Conservation (phyloP, 2,888 invertebrate genomes). For the Ophion costatus region DNA sequence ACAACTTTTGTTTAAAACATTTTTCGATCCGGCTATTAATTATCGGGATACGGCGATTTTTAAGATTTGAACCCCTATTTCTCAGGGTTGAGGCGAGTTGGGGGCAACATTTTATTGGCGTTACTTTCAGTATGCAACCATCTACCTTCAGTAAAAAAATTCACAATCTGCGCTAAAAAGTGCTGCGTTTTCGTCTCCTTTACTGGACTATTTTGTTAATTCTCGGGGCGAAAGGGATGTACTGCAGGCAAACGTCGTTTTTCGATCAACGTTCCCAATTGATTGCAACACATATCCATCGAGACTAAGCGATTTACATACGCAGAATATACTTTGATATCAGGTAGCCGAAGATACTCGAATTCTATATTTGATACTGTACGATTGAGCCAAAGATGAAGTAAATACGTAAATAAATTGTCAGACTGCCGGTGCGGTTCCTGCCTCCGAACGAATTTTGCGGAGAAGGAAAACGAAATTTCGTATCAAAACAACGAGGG, state of each 20-base stretch:
- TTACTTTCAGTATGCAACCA: too few relatives aligned
- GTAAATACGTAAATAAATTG: conserved; percentile 28
- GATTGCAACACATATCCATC: conserved; percentile 68
- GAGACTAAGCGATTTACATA: conserved; percentile 52
- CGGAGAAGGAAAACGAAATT: conserved; percentile 31
- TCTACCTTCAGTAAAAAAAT: too few relatives aligned
- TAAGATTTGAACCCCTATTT: too few relatives aligned
- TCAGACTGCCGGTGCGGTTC: conserved; percentile 58
- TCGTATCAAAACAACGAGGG: conserved; percentile 22
- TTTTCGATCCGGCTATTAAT: too few relatives aligned
- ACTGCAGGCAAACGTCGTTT: conserved; percentile 5
- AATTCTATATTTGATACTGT: conserved; percentile 77
- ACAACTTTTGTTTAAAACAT: too few relatives aligned
- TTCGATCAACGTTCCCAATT: conserved; percentile 58
- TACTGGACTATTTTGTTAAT: too few relatives aligned
- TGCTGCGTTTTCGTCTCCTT: too few relatives aligned
- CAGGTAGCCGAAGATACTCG: conserved; percentile 59
- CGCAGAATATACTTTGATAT: conserved; percentile 64
- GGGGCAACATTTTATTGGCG: too few relatives aligned
- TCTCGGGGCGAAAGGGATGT: not conserved
- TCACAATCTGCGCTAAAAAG: too few relatives aligned
- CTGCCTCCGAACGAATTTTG: conserved; percentile 55
- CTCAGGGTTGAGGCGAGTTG: too few relatives aligned
- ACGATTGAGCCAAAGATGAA: conserved; percentile 54
- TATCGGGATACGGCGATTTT: too few relatives aligned